Percentiles rank a stretch among this genome's conserved stretches.
Conservation (phyloP, 2,888 invertebrate genomes). For the Drepanosiphum platanoidis region DNA sequence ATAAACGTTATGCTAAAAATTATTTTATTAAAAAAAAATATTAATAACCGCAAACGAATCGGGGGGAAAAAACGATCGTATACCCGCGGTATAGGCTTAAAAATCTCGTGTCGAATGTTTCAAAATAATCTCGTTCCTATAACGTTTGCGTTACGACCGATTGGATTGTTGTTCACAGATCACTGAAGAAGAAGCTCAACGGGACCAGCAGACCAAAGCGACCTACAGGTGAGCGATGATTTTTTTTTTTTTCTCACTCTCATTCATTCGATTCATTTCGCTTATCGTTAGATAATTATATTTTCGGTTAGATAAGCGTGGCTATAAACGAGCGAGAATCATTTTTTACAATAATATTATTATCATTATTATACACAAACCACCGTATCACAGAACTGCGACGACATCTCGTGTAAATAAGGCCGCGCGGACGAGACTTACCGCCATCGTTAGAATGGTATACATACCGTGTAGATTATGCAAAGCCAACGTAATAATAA, state of each 20-base stretch:
- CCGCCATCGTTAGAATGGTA: slow-evolving; percentile 36
- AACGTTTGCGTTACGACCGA: slow-evolving; percentile 15
- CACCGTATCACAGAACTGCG: slow-evolving; percentile 33
- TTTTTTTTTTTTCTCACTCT: slow-evolving; percentile 43
- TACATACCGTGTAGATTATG: slow-evolving; percentile 18
- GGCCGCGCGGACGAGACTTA: slow-evolving; percentile 55
- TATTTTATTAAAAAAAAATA: slow-evolving; percentile 12
- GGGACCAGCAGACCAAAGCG: slow-evolving; percentile 61
- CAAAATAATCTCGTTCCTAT: slow-evolving; percentile 19
- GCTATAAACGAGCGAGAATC: too few species aligned
- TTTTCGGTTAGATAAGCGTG: slow-evolving; percentile 51
- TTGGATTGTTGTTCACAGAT: slow-evolving; percentile 54
- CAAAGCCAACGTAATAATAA: slow-evolving; percentile 34
- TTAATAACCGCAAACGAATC: slow-evolving; percentile 20
- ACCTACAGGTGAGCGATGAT: slow-evolving; percentile 56
- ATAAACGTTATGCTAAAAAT: not conserved
- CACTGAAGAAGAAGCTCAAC: slow-evolving; percentile 61
- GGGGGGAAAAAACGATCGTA: not conserved
- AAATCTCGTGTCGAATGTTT: slow-evolving; percentile 22
- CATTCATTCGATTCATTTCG: too few species aligned
- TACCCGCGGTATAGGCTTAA: not conserved
- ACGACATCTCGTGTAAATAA: slow-evolving; percentile 60
- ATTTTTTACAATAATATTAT: too few species aligned
- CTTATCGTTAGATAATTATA: slow-evolving; percentile 54
- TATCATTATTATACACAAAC: slow-evolving; percentile 39